Evolutionary conservation across 1,140 invertebrate species (phyloP), one percentile per base, ranked within the genome.

Genomic region (Ooceraea biroi): DNA sequence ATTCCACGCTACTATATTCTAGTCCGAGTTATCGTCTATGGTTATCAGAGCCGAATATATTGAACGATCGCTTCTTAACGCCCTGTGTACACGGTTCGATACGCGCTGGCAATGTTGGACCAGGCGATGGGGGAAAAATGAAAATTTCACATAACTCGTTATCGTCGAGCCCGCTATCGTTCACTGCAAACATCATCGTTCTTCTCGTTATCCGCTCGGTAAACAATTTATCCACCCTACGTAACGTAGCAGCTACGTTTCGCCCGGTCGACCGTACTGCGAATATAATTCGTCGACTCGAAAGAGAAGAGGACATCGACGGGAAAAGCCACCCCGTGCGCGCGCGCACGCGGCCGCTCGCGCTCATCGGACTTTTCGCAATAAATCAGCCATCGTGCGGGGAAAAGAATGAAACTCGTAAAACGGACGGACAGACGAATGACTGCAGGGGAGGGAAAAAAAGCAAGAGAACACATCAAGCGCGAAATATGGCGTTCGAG

Each of bases 401-500:
- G 19, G 19, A 77, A 41, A 84, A 46, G 52, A 55, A 77, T 44
- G 65, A 71, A 22, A 41, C 57, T 84, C 76, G 76, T 71, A 80
- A 82, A 84, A 80, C 30, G 83, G 30, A 58, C 12, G 74, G 65
- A 68, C 41, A 41, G 61, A 78, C 44, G 61, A 25, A 83, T 66
- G 52, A 57, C 41, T 36, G n/a, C 7, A 19, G 44, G 25, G 12
- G 46, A 22, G 36, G 22, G 27, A 58, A 30, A 46, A 44, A 10
- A 48, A n/a, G 22, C 19, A 57, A 27, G 8, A 25, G 3, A 55
- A n/a, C 8, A 25, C 8, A 7, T 10, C 11, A 44, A 57, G n/a
- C 30, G 36, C 36, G 66, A 74, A 85, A 85, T 85, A 88, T 85
- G 83, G 19, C 72, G 25, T 88, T 83, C 48, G 86, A 14, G 4